Evolutionary conservation across 2,113 vertebrate genomes (phyloP).

Genomic region (Chauna torquata): DNA sequence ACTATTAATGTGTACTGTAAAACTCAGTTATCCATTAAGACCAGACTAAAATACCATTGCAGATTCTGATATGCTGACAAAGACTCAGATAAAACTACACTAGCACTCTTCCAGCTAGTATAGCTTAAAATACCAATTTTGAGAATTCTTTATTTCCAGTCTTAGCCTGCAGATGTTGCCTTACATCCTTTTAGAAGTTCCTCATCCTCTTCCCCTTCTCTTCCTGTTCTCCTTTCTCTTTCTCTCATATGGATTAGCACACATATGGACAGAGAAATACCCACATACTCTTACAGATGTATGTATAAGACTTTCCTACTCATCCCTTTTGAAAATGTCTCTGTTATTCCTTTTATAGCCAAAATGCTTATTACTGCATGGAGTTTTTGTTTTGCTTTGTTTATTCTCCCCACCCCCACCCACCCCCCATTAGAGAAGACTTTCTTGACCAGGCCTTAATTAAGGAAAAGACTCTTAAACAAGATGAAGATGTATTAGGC

Average conservation of each 20-base stretch:
- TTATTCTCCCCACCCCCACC: too few species aligned
- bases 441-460: not conserved
- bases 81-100: not conserved
- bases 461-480: not conserved
- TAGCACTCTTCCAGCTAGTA: not conserved
- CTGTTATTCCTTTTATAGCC: not conserved
- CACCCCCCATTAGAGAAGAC: not conserved
- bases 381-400: too few species aligned
- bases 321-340: not conserved
- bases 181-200: not conserved
- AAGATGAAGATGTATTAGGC: not conserved
- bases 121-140: not conserved
- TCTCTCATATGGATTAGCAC: not conserved
- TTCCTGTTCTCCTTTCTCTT: not conserved
- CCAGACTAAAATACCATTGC: not conserved
- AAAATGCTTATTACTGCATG: not conserved
- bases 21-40: constrained; percentile 11
- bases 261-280: not conserved
- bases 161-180: not conserved
- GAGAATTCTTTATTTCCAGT: not conserved
- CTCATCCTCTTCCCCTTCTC: not conserved
- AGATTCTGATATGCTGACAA: not conserved
- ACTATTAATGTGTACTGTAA: not conserved
- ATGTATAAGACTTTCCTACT: not conserved
- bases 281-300: not conserved